A percentile compares a stretch with the other conserved stretches of the same genome.
Evolutionary conservation across 2,888 invertebrate species (phyloP).

Genomic region (Brassicogethes aeneus): DNA sequence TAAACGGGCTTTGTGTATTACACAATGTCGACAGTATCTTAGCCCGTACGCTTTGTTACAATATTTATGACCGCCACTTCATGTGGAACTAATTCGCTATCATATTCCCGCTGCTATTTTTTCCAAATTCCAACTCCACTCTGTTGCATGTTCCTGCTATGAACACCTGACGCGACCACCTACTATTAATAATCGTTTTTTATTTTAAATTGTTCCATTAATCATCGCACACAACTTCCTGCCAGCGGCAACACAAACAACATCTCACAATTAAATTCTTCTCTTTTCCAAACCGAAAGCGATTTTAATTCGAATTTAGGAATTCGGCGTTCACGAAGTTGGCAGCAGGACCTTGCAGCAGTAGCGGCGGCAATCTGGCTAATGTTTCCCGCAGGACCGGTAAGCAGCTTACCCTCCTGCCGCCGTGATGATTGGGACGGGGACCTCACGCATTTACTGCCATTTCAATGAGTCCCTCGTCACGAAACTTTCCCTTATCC

Average conservation of each 20-base stretch:
- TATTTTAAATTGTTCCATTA: not conserved
- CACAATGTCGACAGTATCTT: slow-evolving; percentile 3
- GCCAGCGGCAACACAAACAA: too few relatives aligned
- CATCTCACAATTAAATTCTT: not conserved
- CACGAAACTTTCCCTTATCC: not conserved
- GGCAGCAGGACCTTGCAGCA: not conserved
- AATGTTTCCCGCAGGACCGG: slow-evolving; percentile 29
- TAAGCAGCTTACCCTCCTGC: slow-evolving; percentile 30
- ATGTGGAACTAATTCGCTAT: slow-evolving; percentile 10
- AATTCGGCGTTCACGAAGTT: not conserved
- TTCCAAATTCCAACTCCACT: not conserved
- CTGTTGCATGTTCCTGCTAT: not conserved
- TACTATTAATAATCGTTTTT: not conserved
- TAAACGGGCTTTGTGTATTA: not conserved
- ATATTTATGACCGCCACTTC: slow-evolving; percentile 8
- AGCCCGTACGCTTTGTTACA: slow-evolving; percentile 4
- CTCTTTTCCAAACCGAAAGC: not conserved
- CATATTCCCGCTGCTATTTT: slow-evolving; percentile 5
- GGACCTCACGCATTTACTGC: not conserved
- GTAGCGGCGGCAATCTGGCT: slow-evolving; percentile 31
- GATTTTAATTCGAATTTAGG: not conserved
- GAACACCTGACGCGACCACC: not conserved
- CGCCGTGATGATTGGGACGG: not conserved
- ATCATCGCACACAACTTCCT: not conserved
- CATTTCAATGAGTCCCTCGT: not conserved